Evolutionary conservation across 2,113 vertebrate genomes (phyloP).

Genomic region (Myiagra hebetior): DNA sequence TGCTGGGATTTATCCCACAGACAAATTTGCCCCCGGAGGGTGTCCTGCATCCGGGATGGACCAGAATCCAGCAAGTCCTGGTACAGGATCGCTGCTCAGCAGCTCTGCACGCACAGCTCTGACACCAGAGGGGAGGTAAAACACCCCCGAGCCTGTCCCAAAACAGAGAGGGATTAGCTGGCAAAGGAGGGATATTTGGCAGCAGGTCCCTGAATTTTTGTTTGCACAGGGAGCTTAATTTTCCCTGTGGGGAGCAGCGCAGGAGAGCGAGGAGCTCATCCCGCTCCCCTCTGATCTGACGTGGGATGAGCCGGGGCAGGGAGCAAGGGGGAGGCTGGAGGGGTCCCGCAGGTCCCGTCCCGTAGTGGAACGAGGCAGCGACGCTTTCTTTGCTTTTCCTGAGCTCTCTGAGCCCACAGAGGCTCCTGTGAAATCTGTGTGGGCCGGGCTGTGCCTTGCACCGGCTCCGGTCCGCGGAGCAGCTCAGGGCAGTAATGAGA

Average conservation of each 20-base stretch:
- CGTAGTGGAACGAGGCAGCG: rapidly evolving
- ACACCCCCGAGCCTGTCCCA: background rate
- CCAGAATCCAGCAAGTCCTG: background rate
- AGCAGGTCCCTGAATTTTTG: background rate
- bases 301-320: rapidly evolving
- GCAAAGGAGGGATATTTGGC: background rate
- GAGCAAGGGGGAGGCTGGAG: background rate
- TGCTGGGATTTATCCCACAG: background rate
- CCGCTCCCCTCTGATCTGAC: rapidly evolving
- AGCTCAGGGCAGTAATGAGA: background rate
- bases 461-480: background rate
- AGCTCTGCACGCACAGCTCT: background rate
- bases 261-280: background rate
- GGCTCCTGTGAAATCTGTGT: rapidly evolving
- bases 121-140: background rate
- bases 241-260: rapidly evolving
- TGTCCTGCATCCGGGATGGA: background rate
- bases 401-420: background rate
- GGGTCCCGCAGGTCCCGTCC: background rate
- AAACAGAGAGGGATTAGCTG: background rate
- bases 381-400: rapidly evolving
- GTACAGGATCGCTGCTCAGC: background rate
- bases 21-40: background rate
- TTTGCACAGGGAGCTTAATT: background rate
- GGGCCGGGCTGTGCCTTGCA: background rate